Conservation (phyloP, 2,113 vertebrate genomes). For the Notechis scutatus region DNA sequence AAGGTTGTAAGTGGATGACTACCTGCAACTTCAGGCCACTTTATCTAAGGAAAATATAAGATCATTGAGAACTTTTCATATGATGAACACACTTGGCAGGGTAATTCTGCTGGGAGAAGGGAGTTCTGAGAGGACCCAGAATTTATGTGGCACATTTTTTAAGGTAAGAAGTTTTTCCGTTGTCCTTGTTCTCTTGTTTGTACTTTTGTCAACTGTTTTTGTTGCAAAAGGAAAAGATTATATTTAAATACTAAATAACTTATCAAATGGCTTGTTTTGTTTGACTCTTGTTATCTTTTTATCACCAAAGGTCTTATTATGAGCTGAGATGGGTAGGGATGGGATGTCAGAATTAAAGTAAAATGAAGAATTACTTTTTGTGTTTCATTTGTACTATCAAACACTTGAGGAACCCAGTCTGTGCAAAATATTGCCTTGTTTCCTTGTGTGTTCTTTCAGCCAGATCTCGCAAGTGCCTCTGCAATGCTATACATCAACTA, state of each 20-base stretch:
- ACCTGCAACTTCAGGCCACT: background rate
- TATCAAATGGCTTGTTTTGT: background rate
- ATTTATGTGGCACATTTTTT: background rate
- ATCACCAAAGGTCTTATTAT: background rate
- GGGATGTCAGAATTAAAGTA: background rate
- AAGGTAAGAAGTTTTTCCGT: background rate
- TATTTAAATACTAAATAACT: background rate
- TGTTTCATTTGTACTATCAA: background rate
- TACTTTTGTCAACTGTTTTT: background rate
- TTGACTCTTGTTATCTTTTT: background rate
- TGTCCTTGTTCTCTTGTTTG: background rate
- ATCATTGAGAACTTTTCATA: background rate
- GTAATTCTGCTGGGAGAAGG: background rate
- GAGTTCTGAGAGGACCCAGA: background rate
- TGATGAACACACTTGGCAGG: background rate
- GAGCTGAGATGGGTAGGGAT: too few relatives aligned
- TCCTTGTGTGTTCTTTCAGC: constrained; percentile 8
- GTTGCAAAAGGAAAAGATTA: background rate
- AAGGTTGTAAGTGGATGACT: too few relatives aligned
- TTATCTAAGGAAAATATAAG: background rate
- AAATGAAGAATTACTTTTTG: background rate
- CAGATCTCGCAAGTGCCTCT: constrained; percentile 24
- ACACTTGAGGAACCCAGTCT: constrained; percentile 5
- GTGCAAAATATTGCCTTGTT: constrained; percentile 18
- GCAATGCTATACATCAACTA: constrained; percentile 41